Percentiles rank a stretch among this genome's conserved stretches.
phyloP scores from a whole-genome alignment of 2,797 vertebrate species.

The Loris lydekkerianus region DNA sequence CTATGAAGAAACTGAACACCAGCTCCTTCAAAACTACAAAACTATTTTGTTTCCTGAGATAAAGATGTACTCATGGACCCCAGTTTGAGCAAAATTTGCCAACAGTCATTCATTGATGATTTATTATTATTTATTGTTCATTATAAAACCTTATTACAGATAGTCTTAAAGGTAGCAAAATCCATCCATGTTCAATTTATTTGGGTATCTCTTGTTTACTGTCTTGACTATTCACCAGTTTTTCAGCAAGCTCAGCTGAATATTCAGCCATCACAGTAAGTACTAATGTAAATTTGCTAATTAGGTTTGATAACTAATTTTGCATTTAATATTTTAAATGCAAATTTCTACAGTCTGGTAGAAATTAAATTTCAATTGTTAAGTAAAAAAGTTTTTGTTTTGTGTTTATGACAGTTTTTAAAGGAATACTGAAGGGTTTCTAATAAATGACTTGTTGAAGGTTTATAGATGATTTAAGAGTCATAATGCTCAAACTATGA shows the following conservation, averaged over 20 bases:
- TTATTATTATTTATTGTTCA: background rate
- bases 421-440: conserved; percentile 5
- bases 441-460: background rate
- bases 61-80: background rate
- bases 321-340: background rate
- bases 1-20: background rate
- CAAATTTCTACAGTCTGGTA: background rate
- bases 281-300: background rate
- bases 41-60: background rate
- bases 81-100: background rate
- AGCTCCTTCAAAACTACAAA: background rate
- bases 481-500: background rate
- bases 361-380: background rate
- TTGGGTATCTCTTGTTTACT: background rate
- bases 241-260: background rate
- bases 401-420: background rate
- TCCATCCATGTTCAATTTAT: background rate
- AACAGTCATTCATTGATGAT: background rate
- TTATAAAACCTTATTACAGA: background rate
- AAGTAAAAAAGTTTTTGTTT: background rate
- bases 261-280: background rate
- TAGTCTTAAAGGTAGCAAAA: background rate
- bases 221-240: background rate
- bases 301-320: background rate
- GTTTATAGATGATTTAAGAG: background rate